These are phyloP conservation scores for Netelia fuscicornis DNA, from an alignment of 2,888 invertebrate genomes.

Conservation along the genomic window DNA sequence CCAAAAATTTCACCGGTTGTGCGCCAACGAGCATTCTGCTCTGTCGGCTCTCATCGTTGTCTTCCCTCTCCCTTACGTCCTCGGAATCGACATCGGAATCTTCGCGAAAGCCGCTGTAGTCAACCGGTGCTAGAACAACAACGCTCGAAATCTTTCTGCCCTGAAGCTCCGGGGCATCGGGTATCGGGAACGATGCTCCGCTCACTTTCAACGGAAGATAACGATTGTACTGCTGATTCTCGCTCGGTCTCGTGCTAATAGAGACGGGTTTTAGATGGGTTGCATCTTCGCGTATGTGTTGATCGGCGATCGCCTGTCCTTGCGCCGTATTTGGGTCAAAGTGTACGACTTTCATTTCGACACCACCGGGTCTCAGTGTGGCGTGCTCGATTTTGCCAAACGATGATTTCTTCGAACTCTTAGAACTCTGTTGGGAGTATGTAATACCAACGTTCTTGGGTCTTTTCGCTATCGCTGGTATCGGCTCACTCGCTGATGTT, in stretches of 20 bases:
- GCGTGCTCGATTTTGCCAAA: constrained; percentile 82
- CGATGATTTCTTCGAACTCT: constrained; percentile 68
- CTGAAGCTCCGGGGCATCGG: constrained; percentile 90
- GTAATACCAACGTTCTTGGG: constrained; percentile 73
- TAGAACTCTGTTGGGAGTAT: constrained; percentile 62
- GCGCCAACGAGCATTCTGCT: constrained; percentile 86
- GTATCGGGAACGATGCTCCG: constrained; percentile 94
- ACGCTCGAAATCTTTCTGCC: constrained; percentile 94
- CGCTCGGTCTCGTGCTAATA: constrained; percentile 85
- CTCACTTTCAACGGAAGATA: constrained; percentile 94
- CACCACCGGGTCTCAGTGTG: constrained; percentile 86
- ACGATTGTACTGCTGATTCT: constrained; percentile 89
- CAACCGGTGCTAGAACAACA: constrained; percentile 93
- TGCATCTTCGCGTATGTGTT: constrained; percentile 90
- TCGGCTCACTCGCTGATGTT: constrained; percentile 89
- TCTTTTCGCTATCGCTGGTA: constrained; percentile 88
- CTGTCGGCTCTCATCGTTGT: constrained; percentile 77
- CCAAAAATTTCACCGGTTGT: constrained; percentile 90
- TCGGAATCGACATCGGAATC: constrained; percentile 78
- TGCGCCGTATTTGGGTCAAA: constrained; percentile 91
- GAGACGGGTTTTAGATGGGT: constrained; percentile 91
- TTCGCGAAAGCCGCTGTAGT: constrained; percentile 87
- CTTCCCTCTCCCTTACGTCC: constrained; percentile 81
- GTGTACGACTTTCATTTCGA: constrained; percentile 94
- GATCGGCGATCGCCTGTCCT: constrained; percentile 90